Conservation (phyloP, 2,888 invertebrate genomes). For the Gymnoscelis rufifasciata region DNA sequence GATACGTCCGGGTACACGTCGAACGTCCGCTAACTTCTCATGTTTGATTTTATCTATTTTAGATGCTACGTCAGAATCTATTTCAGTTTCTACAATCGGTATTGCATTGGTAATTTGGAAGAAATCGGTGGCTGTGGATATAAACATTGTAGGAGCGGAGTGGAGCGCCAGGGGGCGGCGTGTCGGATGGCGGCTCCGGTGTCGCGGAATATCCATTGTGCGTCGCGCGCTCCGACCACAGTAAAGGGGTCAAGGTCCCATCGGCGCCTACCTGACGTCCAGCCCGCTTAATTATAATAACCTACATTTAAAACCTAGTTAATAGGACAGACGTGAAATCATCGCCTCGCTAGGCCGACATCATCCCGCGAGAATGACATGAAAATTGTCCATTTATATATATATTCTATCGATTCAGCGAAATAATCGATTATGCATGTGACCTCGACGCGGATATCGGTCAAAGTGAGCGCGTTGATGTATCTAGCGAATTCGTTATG, state of each 20-base stretch:
- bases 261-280: conserved; percentile 64
- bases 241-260: conserved; percentile 68
- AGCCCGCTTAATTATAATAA: conserved; percentile 40
- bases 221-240: conserved; percentile 36
- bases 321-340: conserved; percentile 22
- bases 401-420: conserved; percentile 19
- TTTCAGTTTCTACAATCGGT: background rate
- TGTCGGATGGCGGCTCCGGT: conserved; percentile 55
- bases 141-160: too few relatives aligned
- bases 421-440: conserved; percentile 15
- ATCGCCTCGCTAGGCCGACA: conserved; percentile 6
- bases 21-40: conserved; percentile 6
- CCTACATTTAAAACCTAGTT: conserved; percentile 35
- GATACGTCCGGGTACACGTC: conserved; percentile 23
- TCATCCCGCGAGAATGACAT: conserved; percentile 16
- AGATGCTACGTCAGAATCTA: background rate
- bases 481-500: conserved; percentile 32
- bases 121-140: conserved; percentile 4
- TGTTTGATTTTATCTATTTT: conserved; percentile 8
- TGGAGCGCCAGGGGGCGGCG: conserved; percentile 29
- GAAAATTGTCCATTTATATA: conserved; percentile 16
- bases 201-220: conserved; percentile 66
- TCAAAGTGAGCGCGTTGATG: conserved; percentile 28
- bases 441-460: conserved; percentile 27
- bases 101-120: conserved; percentile 3